phyloP scores from a whole-genome alignment of 2,113 vertebrate species.

The Crotalus viridis region DNA sequence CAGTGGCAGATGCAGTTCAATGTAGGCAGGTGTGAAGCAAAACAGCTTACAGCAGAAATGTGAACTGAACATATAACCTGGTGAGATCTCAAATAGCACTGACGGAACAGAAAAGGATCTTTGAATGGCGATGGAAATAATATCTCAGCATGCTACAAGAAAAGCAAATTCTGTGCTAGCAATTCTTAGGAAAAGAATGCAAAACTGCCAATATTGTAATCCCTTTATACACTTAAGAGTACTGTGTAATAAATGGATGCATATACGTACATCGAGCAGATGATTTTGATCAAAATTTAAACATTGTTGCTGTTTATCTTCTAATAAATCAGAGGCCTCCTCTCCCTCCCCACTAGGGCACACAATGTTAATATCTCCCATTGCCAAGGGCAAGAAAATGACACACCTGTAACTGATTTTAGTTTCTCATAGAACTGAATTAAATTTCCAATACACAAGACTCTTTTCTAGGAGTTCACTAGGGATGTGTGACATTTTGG shows the following conservation, averaged over 20 bases:
- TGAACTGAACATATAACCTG: neutral
- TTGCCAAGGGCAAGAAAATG: neutral
- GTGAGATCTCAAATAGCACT: neutral
- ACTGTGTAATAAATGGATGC: neutral
- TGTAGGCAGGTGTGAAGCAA: neutral
- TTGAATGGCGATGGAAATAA: neutral
- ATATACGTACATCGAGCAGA: neutral
- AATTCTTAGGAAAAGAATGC: neutral
- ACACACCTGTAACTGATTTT: neutral
- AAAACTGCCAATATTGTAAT: neutral
- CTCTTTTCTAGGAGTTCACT: neutral
- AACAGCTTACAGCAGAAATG: neutral
- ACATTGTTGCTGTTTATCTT: neutral
- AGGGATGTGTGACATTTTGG: neutral
- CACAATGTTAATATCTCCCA: neutral
- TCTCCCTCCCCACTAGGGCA: neutral
- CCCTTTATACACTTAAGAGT: neutral
- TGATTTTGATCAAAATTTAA: neutral
- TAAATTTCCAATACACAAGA: neutral
- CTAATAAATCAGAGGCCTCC: neutral
- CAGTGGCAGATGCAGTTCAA: too few species aligned
- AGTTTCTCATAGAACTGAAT: neutral
- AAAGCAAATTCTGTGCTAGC: neutral
- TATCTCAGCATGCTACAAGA: neutral
- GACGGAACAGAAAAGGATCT: neutral